These are phyloP conservation scores for Asobara japonica DNA, from an alignment of 1,140 invertebrate species.

Conservation along the genomic window DNA sequence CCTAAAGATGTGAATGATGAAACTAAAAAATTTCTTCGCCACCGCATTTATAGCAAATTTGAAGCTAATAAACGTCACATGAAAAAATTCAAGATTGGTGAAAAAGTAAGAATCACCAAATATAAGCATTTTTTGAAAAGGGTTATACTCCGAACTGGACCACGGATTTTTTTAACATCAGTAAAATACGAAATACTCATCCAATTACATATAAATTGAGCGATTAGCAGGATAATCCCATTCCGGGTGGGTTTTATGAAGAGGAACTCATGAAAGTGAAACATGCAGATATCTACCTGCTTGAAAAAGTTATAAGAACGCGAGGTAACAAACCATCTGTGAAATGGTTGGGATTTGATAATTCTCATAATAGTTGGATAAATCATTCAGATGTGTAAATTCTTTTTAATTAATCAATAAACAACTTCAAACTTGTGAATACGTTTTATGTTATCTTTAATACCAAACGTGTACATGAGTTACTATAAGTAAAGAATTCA, in stretches of 20 bases:
- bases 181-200: no score
- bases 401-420: no score
- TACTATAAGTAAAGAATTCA: no score
- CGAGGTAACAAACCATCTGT: conserved; percentile 16
- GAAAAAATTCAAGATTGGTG: conserved; percentile 19
- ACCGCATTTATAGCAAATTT: background rate
- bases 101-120: conserved; percentile 18
- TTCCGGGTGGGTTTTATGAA: conserved; percentile 16
- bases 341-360: conserved; percentile 27
- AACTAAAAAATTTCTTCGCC: background rate
- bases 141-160: conserved; percentile 16
- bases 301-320: conserved; percentile 11
- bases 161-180: no score
- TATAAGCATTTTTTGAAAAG: conserved; percentile 23
- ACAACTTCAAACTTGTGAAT: no score
- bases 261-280: conserved; percentile 20
- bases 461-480: no score
- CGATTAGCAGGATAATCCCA: no score
- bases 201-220: no score
- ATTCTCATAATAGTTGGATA: conserved; percentile 13
- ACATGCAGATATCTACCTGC: conserved; percentile 23
- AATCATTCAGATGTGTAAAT: background rate
- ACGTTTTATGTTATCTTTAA: no score
- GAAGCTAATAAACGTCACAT: background rate
- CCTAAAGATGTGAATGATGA: background rate